These are phyloP conservation scores for Tillus elongatus DNA, from an alignment of 2,888 invertebrate species.

Conservation along the genomic window DNA sequence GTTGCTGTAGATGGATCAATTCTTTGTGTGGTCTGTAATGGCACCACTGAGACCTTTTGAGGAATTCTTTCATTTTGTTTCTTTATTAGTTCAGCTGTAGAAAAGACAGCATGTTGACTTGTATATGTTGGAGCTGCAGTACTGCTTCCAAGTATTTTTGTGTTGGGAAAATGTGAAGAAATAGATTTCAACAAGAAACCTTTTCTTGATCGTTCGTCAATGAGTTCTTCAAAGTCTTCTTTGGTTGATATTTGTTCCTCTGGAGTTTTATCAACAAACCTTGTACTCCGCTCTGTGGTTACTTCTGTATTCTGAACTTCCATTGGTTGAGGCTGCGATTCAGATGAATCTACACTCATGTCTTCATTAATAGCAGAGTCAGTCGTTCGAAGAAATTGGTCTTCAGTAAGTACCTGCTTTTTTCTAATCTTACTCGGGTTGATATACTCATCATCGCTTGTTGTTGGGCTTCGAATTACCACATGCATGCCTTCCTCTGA, in stretches of 20 bases:
- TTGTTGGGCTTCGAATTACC: constrained; percentile 40
- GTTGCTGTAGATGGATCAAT: constrained; percentile 12
- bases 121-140: too few species aligned
- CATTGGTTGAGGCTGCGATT: constrained; percentile 40
- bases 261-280: constrained; percentile 55
- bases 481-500: constrained; percentile 31
- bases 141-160: too few species aligned
- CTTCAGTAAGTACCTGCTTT: constrained; percentile 38
- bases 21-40: neutral
- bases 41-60: neutral
- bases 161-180: too few species aligned
- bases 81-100: constrained; percentile 29
- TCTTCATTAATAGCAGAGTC: constrained; percentile 49
- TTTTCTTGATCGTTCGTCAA: constrained; percentile 52
- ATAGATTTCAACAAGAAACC: constrained; percentile 41
- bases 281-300: constrained; percentile 50
- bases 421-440: constrained; percentile 35
- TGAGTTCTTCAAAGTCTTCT: constrained; percentile 58
- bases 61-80: constrained; percentile 31
- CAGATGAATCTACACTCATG: constrained; percentile 38
- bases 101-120: too few species aligned
- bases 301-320: constrained; percentile 40
- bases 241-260: constrained; percentile 57
- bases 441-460: constrained; percentile 39
- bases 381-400: constrained; percentile 40